A percentile compares a stretch with the other conserved stretches of the same genome.
Conservation (phyloP, 2,797 vertebrate genomes). For the Dendrocincla tyrannina region DNA sequence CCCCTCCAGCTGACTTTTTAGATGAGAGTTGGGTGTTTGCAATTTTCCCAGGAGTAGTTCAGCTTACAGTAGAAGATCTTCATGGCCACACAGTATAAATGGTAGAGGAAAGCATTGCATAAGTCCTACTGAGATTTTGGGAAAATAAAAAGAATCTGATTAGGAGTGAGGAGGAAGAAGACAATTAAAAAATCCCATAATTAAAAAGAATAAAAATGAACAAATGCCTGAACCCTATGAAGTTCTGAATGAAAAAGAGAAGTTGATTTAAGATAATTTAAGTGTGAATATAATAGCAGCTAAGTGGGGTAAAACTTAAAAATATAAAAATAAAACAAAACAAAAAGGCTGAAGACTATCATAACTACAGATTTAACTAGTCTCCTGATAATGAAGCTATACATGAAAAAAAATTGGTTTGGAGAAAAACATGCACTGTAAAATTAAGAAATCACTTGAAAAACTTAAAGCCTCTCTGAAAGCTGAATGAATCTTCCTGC, state of each 20-base stretch:
- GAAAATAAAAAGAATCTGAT: neutral
- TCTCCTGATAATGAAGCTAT: neutral
- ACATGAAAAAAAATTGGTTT: neutral
- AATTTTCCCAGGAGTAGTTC: neutral
- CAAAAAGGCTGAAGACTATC: neutral
- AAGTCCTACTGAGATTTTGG: neutral
- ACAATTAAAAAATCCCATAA: neutral
- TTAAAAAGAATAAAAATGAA: fast-evolving
- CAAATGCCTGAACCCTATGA: fast-evolving
- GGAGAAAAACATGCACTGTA: neutral
- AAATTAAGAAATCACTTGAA: neutral
- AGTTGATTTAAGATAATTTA: neutral
- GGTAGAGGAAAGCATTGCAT: fast-evolving
- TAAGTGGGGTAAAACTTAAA: neutral
- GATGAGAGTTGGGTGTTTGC: neutral
- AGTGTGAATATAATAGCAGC: neutral
- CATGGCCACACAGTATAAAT: neutral
- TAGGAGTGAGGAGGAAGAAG: fast-evolving
- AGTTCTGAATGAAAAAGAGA: neutral
- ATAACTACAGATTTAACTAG: neutral
- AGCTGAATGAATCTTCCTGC: neutral
- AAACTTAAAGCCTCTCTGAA: neutral
- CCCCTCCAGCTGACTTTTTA: neutral
- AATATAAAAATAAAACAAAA: neutral
- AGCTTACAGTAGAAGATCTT: neutral